Evolutionary conservation across 2,113 vertebrate genomes (phyloP), one percentile per base, ranked within the genome.

Genomic region (Pelodiscus sinensis): DNA sequence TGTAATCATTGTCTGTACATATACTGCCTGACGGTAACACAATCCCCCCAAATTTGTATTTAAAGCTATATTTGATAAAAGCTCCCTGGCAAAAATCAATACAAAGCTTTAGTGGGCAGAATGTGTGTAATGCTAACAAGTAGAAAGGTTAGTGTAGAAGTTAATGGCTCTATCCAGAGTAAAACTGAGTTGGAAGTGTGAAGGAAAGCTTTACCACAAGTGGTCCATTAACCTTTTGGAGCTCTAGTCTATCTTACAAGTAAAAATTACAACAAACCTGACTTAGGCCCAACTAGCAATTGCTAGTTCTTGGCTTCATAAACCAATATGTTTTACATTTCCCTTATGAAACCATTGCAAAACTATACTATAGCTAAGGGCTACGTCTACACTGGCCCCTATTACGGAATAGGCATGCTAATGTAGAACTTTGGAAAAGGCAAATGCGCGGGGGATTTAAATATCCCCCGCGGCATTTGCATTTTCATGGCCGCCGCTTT

Each of bases 111-210:
- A 99, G 98, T 98, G 98, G 97, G 97, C 97, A 98, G 98, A 98
- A 98, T 97, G 98, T 98, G 96, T 98, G 97, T 98, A 98, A 98
- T 97, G 98, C 99, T 98, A 98, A 98, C 97, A 97, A 99, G 98
- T 98, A 98, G 98, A 98, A 98, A 98, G 98, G 99, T 98, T 98
- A 99, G 98, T 98, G 98, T 98, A 96, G 93, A 97, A 99, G 98
- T 99, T 99, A 99, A 99, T 99, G 98, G 98, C 98, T 98, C 98
- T 98, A 99, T 99, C 98, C 99, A 98, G 98, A 99, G 98, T 98
- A 98, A 98, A 99, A 98, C 97, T 98, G 98, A 98, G 98, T 98
- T 98, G 98, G 44, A 98, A 98, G 98, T 98, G 98, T 98, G 98
- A 98, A 98, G 98, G 97, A 98, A 99, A 98, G 98, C 98, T 99